Conservation (phyloP, 2,888 invertebrate species). For the Drosophila recens region DNA sequence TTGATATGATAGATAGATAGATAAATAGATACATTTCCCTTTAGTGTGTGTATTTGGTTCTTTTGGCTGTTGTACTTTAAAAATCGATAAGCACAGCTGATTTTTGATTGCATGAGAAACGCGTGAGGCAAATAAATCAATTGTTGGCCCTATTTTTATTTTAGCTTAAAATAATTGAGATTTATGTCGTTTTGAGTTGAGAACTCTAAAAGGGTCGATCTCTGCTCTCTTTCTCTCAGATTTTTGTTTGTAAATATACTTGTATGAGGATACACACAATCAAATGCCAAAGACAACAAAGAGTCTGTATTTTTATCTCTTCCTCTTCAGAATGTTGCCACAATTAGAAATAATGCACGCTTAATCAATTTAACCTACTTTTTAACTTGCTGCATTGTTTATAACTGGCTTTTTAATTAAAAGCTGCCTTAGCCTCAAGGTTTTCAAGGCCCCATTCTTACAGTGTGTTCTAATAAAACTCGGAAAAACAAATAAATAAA, state of each 20-base stretch:
- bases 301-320: background rate
- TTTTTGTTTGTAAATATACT: slow-evolving; percentile 57
- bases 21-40: slow-evolving; percentile 39
- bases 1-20: slow-evolving; percentile 15
- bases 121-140: slow-evolving; percentile 7
- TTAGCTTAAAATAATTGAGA: slow-evolving; percentile 54
- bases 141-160: slow-evolving; percentile 12
- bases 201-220: background rate
- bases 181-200: slow-evolving; percentile 51
- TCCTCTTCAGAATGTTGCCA: slow-evolving; percentile 3
- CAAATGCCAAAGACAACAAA: slow-evolving; percentile 17
- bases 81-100: slow-evolving; percentile 66
- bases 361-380: slow-evolving; percentile 73
- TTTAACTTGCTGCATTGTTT: slow-evolving; percentile 34
- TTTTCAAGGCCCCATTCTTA: slow-evolving; percentile 14
- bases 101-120: slow-evolving; percentile 6
- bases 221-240: slow-evolving; percentile 5
- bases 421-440: slow-evolving; percentile 15
- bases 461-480: slow-evolving; percentile 13
- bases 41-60: slow-evolving; percentile 16
- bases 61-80: slow-evolving; percentile 35
- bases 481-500: slow-evolving; percentile 14
- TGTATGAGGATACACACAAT: background rate
- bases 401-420: slow-evolving; percentile 35
- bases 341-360: slow-evolving; percentile 40